Evolutionary conservation across 2,888 invertebrate genomes (phyloP).

Genomic region (Meteorus cinctellus): DNA sequence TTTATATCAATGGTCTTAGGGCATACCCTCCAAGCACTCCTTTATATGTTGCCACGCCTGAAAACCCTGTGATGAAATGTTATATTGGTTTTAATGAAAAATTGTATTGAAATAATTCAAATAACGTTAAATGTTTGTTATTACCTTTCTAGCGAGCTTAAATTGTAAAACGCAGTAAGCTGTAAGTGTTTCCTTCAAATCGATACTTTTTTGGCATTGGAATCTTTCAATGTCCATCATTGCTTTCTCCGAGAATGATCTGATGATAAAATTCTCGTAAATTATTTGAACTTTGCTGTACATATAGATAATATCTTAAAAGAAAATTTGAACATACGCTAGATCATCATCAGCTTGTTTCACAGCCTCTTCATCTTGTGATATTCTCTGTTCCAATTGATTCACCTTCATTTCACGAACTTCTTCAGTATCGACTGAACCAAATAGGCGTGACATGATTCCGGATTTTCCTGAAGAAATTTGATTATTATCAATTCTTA

Average conservation of each 20-base stretch:
- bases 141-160: slow-evolving; percentile 84
- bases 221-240: slow-evolving; percentile 82
- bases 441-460: slow-evolving; percentile 83
- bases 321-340: slow-evolving; percentile 72
- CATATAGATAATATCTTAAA: not conserved
- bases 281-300: slow-evolving; percentile 41
- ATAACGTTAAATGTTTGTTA: not conserved
- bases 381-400: slow-evolving; percentile 80
- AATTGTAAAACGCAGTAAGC: slow-evolving; percentile 82
- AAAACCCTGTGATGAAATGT: slow-evolving; percentile 77
- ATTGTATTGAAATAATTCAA: slow-evolving; percentile 46
- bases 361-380: slow-evolving; percentile 77
- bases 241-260: slow-evolving; percentile 82
- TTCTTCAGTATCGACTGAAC: slow-evolving; percentile 85
- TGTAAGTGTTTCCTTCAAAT: slow-evolving; percentile 82
- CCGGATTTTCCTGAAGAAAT: slow-evolving; percentile 77
- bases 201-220: slow-evolving; percentile 82
- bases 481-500: not conserved
- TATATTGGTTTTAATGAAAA: not conserved
- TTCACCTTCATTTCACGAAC: slow-evolving; percentile 82
- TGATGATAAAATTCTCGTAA: slow-evolving; percentile 62
- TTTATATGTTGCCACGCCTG: slow-evolving; percentile 86
- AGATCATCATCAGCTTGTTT: slow-evolving; percentile 77
- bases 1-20: slow-evolving; percentile 70
- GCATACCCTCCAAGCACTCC: slow-evolving; percentile 84